phyloP scores from a whole-genome alignment of 2,113 vertebrate species.

The Octodon degus region DNA sequence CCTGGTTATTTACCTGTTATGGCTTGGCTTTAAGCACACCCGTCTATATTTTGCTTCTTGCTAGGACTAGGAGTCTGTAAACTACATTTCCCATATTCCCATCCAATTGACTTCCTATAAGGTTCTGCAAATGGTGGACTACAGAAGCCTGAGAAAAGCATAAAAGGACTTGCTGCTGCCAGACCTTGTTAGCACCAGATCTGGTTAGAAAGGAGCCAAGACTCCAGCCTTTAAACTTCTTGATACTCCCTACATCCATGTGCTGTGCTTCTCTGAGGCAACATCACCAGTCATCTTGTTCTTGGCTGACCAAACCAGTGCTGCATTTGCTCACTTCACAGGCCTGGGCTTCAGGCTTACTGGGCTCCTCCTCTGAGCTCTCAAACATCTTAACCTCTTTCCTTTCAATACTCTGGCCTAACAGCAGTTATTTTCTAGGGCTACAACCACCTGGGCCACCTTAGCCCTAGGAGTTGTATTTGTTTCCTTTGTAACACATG shows the following conservation, averaged over 20 bases:
- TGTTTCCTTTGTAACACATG: neutral
- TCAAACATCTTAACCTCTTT: neutral
- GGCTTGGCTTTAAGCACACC: neutral
- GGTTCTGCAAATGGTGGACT: neutral
- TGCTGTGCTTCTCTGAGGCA: fast-evolving
- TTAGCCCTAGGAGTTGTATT: neutral
- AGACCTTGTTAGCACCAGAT: neutral
- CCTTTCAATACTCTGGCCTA: neutral
- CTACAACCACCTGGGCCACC: neutral
- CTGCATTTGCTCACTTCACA: neutral
- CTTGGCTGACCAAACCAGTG: neutral
- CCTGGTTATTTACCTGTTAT: neutral
- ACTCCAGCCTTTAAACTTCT: neutral
- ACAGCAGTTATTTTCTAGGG: neutral
- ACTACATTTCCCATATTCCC: neutral
- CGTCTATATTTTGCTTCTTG: neutral
- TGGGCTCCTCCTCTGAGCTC: neutral
- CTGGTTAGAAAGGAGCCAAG: neutral
- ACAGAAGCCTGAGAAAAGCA: neutral
- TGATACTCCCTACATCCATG: too few species aligned
- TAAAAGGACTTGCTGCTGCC: neutral
- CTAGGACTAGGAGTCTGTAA: neutral
- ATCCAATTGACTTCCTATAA: neutral
- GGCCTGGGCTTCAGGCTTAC: fast-evolving
- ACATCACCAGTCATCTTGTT: neutral